Evolutionary conservation across 2,113 vertebrate genomes (phyloP), one percentile per base, ranked within the genome.

Genomic region (Scortum barcoo): DNA sequence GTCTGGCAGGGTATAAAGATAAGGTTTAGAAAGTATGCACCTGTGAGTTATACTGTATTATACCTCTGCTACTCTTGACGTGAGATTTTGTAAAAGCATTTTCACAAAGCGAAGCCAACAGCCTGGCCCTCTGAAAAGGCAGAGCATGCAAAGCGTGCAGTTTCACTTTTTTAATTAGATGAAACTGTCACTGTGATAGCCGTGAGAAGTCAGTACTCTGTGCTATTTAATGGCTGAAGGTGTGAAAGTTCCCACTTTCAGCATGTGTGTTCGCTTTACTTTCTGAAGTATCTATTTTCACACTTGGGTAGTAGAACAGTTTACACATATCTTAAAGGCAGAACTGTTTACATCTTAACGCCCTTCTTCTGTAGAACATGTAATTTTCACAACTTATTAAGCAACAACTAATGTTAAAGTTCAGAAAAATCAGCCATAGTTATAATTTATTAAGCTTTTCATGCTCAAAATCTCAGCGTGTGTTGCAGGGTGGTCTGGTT

Each of bases 1-100:
- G 81, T 84, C 86, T 91, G 84, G 82, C 84, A 79, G 69, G 44
- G 30, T 17, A 33, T 78, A 84, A 54, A 88, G 79, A 85, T 89
- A 83, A 83, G 76, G 24, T 78, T 78, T n/a, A 81, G 73, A 88
- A 22, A 78, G 57, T 74, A 73, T 83, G 26, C 50, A 67, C 69
- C 78, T 58, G 16, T 46, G 54, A 42, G 38, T 53, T 40, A 53
- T 38, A 40, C 54, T 72, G 50, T 63, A 79, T 38, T 70, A 28
- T 17, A 50, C 12, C 9, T 14, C 3, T 60, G 28, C 76, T 58
- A n/a, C 62, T 58, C 40, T 57, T 24, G 24, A 66, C 1, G 16
- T 60, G 20, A 48, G 30, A 53, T 0, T 68, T 30, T 51, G 60
- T 19, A 36, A n/a, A 57, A 60, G 46, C n/a, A 70, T 73, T 63